Percentiles rank a stretch among this genome's conserved stretches.
Conservation (phyloP, 2,797 vertebrate genomes). For the Apodemus agrarius region DNA sequence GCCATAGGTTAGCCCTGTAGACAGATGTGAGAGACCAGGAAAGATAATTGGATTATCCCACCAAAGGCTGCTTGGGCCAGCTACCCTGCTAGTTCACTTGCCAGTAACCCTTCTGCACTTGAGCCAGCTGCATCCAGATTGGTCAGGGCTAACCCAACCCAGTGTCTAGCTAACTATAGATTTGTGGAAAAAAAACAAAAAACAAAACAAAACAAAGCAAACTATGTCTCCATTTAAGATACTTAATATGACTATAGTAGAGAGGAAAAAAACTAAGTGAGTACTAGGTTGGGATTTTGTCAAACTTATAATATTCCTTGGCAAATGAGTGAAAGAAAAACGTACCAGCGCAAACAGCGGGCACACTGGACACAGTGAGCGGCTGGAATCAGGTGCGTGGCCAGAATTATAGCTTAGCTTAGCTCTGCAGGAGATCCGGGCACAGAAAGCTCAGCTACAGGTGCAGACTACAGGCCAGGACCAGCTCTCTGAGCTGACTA, state of each 20-base stretch:
- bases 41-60: not conserved
- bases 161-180: not conserved
- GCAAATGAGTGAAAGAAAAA: slow-evolving; percentile 23
- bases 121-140: not conserved
- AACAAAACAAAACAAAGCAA: no score
- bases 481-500: no score
- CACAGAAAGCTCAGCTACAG: no score
- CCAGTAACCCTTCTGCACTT: not conserved
- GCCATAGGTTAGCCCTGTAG: not conserved
- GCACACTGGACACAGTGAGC: no score
- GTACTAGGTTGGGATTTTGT: not conserved
- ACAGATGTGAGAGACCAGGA: not conserved
- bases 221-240: not conserved
- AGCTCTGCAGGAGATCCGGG: no score
- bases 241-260: not conserved
- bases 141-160: not conserved
- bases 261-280: not conserved
- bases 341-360: no score
- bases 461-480: no score
- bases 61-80: not conserved
- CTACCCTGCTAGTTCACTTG: not conserved
- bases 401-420: no score
- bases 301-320: slow-evolving; percentile 4
- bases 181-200: not conserved
- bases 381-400: no score